phyloP scores from a whole-genome alignment of 2,113 vertebrate species.

The Capreolus pygargus region DNA sequence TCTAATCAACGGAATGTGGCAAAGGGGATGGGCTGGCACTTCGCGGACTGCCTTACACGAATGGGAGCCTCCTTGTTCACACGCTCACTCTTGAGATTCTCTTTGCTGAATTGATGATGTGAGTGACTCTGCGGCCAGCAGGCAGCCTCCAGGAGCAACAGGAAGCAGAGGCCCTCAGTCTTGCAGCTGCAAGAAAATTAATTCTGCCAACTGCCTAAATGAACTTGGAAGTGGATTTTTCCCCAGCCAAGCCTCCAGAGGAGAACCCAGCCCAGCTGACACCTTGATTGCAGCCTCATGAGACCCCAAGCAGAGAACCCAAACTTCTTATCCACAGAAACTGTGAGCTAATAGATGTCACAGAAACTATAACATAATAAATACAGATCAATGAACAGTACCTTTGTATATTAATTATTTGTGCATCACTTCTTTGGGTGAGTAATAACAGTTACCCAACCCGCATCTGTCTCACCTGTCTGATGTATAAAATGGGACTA shows the following conservation, averaged over 20 bases:
- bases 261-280: not conserved
- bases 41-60: accelerated
- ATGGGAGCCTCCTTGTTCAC: not conserved
- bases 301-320: not conserved
- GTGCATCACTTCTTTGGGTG: not conserved
- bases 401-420: not conserved
- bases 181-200: not conserved
- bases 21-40: not conserved
- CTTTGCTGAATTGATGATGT: too few relatives aligned
- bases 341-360: not conserved
- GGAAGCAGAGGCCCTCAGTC: not conserved
- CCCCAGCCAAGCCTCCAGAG: not conserved
- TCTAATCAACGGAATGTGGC: not conserved
- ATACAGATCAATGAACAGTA: not conserved
- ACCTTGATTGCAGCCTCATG: not conserved
- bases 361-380: not conserved
- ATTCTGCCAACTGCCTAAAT: not conserved
- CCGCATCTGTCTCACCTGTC: not conserved
- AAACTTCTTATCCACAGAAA: not conserved
- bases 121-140: accelerated
- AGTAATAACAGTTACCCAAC: not conserved
- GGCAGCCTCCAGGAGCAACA: not conserved
- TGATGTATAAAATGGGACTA: not conserved
- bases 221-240: not conserved
- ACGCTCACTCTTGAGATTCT: not conserved